Percentiles rank a stretch among this genome's conserved stretches.
Evolutionary conservation across 2,888 invertebrate species (phyloP).

Genomic region (Choristoneura rosaceana): DNA sequence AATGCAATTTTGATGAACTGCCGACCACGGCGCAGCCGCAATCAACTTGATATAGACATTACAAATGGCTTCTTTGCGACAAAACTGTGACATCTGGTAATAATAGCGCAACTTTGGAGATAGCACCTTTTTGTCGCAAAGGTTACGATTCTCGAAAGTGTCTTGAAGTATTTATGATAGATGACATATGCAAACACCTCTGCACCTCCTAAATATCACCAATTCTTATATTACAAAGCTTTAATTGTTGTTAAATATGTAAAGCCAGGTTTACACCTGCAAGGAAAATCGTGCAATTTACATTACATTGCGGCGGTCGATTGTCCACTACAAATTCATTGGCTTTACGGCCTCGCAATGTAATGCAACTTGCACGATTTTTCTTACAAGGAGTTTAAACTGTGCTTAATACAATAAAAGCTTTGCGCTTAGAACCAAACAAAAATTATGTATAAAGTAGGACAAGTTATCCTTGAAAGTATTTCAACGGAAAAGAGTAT

Average conservation of each 20-base stretch:
- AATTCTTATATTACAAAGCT: conserved; percentile 5
- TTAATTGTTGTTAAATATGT: neutral
- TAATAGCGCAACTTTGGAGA: too few relatives aligned
- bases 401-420: neutral
- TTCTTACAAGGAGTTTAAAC: too few relatives aligned
- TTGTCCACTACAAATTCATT: too few relatives aligned
- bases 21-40: conserved; percentile 57
- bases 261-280: neutral
- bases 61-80: too few relatives aligned
- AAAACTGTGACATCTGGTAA: too few relatives aligned
- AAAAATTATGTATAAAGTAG: conserved; percentile 6
- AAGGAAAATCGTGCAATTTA: too few relatives aligned
- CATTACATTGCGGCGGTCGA: too few relatives aligned
- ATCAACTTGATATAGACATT: conserved; percentile 73
- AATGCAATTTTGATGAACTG: conserved; percentile 83
- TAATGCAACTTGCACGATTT: too few relatives aligned
- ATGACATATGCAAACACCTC: conserved; percentile 32
- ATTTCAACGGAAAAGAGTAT: conserved; percentile 7
- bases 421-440: neutral
- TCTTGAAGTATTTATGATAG: conserved; percentile 34
- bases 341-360: too few relatives aligned
- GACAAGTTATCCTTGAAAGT: conserved; percentile 27
- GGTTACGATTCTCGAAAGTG: conserved; percentile 48
- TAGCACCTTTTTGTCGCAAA: too few relatives aligned
- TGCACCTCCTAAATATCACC: conserved; percentile 21